Evolutionary conservation across 2,888 invertebrate genomes (phyloP).

Genomic region (Tortricodes alternella): DNA sequence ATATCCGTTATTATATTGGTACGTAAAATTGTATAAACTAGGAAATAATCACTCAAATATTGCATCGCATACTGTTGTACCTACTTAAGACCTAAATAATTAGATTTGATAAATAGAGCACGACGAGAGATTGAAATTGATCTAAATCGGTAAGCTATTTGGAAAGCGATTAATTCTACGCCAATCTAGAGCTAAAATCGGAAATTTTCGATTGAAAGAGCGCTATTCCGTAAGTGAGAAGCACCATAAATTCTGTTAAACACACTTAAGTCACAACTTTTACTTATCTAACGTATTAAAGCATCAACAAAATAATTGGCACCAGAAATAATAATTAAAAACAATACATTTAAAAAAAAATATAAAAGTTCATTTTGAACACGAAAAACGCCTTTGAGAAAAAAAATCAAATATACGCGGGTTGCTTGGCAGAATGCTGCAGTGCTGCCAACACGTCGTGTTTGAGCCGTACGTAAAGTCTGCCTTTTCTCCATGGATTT

Average conservation of each 20-base stretch:
- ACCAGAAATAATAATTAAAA: constrained; percentile 50
- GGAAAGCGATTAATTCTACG: constrained; percentile 33
- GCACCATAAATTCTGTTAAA: constrained; percentile 73
- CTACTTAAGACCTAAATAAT: constrained; percentile 31
- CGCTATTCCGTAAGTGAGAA: constrained; percentile 50
- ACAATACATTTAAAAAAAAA: constrained; percentile 19
- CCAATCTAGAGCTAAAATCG: constrained; percentile 32
- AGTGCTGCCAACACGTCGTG: constrained; percentile 94
- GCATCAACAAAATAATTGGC: constrained; percentile 74
- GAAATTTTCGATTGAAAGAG: constrained; percentile 30
- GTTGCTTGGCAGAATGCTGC: constrained; percentile 93
- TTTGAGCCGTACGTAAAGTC: constrained; percentile 95
- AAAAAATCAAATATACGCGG: constrained; percentile 82
- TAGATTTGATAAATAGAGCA: constrained; percentile 34
- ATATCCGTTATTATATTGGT: too few species aligned
- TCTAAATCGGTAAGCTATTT: constrained; percentile 45
- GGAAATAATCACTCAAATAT: constrained; percentile 3
- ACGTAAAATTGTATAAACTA: too few species aligned
- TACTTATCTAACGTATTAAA: constrained; percentile 68
- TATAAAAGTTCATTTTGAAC: constrained; percentile 31
- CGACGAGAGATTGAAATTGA: constrained; percentile 37
- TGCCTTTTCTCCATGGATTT: constrained; percentile 97
- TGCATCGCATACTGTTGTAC: constrained; percentile 14
- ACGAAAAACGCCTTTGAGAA: not conserved
- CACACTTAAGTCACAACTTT: constrained; percentile 68